Evolutionary conservation across 2,797 vertebrate species (phyloP), one percentile per base, ranked within the genome.

Genomic region (Leptoclinus maculatus): DNA sequence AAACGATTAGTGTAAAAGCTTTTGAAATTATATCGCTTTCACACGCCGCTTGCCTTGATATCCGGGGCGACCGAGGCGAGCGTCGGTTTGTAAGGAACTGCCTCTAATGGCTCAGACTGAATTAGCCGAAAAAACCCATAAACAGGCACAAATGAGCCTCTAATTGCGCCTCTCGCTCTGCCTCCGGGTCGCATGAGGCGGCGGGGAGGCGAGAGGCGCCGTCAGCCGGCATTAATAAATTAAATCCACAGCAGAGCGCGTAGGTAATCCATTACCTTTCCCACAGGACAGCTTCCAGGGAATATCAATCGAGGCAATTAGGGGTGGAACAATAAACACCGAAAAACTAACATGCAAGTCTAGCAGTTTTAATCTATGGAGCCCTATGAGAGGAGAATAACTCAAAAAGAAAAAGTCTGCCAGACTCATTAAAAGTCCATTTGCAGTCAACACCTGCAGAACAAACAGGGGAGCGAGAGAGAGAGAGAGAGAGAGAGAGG

Each of bases 381-480:
- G 83, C 64, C 67, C 82, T 78, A 25, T 51, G 80, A 78, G 78
- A 69, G 59, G 76, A 27, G 56, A 77, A 82, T 56, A 88, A 81
- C 81, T 88, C 74, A 43, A 60, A 49, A 10, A 17, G 25, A 43
- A 64, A 81, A 83, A 88, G 86, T 83, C 84, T 47, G 49, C 29
- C 65, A 75, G 77, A 85, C 87, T 92, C 91, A 91, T 94, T 94
- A 93, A 92, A 92, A 92, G 90, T 90, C 87, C 78, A 94, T 93
- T 91, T 94, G 82, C 82, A 84, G 78, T 57, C 72, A 90, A 90
- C 90, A 94, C 91, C 89, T 91, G 91, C 90, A 88, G 79, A 91
- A 90, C 81, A 90, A 90, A 91, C 82, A 36, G 64, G 59, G 73
- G 47, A 53, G 64, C n/a, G 12, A 16, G 27, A 17, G 39, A 45